Conservation (phyloP, 2,888 invertebrate genomes). For the Rutpela maculata region DNA sequence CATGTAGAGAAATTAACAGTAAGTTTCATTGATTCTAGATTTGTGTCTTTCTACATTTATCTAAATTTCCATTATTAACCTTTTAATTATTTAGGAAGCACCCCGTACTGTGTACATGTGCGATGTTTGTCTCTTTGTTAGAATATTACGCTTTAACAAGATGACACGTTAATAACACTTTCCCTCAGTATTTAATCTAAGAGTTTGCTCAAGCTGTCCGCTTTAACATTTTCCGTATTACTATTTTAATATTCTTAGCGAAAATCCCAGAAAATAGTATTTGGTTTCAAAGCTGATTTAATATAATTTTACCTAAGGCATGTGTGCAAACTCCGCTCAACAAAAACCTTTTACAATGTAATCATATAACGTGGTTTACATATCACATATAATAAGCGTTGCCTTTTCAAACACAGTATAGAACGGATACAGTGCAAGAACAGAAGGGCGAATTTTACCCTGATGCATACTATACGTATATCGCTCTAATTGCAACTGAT, state of each 20-base stretch:
- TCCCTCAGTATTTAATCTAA: neutral
- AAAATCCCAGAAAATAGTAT: neutral
- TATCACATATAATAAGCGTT: neutral
- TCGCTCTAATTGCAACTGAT: too few species aligned
- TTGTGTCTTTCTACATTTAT: too few species aligned
- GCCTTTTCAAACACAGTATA: neutral
- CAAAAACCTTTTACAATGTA: neutral
- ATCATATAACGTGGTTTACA: neutral
- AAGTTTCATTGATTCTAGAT: too few species aligned
- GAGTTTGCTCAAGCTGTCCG: neutral
- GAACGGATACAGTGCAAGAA: neutral
- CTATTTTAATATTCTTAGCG: neutral
- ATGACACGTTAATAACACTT: neutral
- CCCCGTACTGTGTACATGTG: too few species aligned
- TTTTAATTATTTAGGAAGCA: too few species aligned
- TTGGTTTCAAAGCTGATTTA: neutral
- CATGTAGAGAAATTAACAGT: too few species aligned
- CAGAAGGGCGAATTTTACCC: neutral
- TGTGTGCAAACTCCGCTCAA: neutral
- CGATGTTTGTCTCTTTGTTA: too few species aligned
- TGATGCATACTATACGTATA: too few species aligned
- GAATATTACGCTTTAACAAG: neutral
- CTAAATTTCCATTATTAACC: too few species aligned
- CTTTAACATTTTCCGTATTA: neutral
- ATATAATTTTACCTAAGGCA: neutral